Percentiles rank a stretch among this genome's conserved stretches.
Conservation (phyloP, 2,797 vertebrate species). For the Clarias fuscus region DNA sequence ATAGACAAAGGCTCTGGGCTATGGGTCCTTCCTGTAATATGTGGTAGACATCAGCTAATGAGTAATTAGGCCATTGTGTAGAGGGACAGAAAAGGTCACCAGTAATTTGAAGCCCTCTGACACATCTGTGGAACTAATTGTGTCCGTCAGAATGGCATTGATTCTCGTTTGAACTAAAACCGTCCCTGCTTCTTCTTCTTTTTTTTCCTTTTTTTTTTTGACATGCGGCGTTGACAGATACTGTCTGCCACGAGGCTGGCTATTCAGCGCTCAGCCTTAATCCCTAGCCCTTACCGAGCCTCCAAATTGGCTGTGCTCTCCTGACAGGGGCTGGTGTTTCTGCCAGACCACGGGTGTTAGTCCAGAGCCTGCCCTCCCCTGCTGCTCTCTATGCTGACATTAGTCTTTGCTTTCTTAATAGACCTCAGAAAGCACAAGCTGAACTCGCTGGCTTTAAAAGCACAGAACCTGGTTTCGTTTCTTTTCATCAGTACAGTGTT, state of each 20-base stretch:
- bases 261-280: constrained; percentile 51
- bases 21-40: constrained; percentile 56
- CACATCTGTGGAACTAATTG: constrained; percentile 73
- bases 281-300: constrained; percentile 61
- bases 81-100: constrained; percentile 68
- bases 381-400: constrained; percentile 36
- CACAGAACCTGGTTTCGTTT: constrained; percentile 26
- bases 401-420: constrained; percentile 45
- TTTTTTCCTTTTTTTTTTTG: constrained; percentile 59
- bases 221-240: constrained; percentile 69
- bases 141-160: constrained; percentile 65
- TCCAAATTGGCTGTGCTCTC: constrained; percentile 67
- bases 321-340: constrained; percentile 52
- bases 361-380: constrained; percentile 45
- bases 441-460: constrained; percentile 13
- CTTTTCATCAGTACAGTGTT: constrained; percentile 22
- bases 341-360: constrained; percentile 52
- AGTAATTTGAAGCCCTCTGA: constrained; percentile 67
- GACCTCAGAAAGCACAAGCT: constrained; percentile 37
- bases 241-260: constrained; percentile 58
- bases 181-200: constrained; percentile 58
- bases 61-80: constrained; percentile 66
- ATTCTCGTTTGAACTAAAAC: constrained; percentile 74
- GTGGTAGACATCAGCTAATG: constrained; percentile 63
- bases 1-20: constrained; percentile 55